phyloP scores from a whole-genome alignment of 2,888 invertebrate species.

The Eumerus sabulonum region DNA sequence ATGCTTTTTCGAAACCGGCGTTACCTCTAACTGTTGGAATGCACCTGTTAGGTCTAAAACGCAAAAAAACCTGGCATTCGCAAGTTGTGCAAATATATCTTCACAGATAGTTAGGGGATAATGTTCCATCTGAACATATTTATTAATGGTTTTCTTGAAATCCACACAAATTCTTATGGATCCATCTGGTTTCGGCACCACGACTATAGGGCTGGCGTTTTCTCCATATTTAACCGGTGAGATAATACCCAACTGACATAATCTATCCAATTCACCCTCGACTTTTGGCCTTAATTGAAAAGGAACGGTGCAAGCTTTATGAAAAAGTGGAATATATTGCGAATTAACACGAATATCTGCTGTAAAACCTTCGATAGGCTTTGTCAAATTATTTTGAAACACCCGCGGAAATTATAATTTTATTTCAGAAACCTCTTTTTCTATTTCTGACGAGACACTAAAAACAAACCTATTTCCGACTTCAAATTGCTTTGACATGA shows the following conservation, averaged over 20 bases:
- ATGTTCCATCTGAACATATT: slow-evolving; percentile 32
- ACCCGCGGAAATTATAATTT: slow-evolving; percentile 2
- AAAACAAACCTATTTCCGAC: background rate
- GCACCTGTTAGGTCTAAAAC: too few relatives aligned
- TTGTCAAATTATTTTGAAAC: slow-evolving; percentile 23
- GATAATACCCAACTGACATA: slow-evolving; percentile 16
- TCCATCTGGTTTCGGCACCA: slow-evolving; percentile 17
- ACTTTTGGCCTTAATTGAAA: slow-evolving; percentile 23
- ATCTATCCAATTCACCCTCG: slow-evolving; percentile 8
- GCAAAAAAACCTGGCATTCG: slow-evolving; percentile 20
- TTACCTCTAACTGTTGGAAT: too few relatives aligned
- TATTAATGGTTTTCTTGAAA: slow-evolving; percentile 21
- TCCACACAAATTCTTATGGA: slow-evolving; percentile 27
- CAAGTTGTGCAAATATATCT: slow-evolving; percentile 22
- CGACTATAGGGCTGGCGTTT: slow-evolving; percentile 18
- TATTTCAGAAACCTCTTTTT: background rate
- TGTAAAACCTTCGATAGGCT: slow-evolving; percentile 9
- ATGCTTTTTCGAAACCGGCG: slow-evolving; percentile 13
- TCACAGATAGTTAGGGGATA: slow-evolving; percentile 29
- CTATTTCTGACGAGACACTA: background rate
- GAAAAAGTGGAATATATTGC: slow-evolving; percentile 20
- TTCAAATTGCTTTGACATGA: background rate
- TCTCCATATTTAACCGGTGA: slow-evolving; percentile 25
- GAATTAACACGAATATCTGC: slow-evolving; percentile 20
- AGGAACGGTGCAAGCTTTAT: slow-evolving; percentile 1